Evolutionary conservation across 2,888 invertebrate species (phyloP).

Genomic region (Pterobdella sp.): DNA sequence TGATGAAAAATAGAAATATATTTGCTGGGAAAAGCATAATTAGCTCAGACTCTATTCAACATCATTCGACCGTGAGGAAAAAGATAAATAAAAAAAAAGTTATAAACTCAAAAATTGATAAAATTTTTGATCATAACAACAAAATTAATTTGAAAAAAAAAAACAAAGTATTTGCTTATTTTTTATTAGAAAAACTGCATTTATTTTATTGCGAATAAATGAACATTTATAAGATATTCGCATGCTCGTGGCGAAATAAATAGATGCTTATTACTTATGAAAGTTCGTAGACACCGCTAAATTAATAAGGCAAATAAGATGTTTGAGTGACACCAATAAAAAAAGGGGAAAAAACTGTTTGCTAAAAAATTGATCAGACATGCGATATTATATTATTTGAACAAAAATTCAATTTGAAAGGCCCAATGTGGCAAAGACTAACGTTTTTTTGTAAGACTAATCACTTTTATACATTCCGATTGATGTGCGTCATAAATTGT

Average conservation of each 20-base stretch:
- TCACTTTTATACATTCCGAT: no score
- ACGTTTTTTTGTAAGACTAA: no score
- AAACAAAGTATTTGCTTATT: neutral
- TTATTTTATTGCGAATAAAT: no score
- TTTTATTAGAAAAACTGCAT: neutral
- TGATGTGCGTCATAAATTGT: no score
- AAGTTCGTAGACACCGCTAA: neutral
- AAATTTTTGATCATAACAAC: neutral
- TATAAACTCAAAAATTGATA: neutral
- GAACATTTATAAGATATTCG: no score
- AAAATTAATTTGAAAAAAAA: neutral
- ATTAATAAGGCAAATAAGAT: neutral
- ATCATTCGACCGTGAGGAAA: neutral
- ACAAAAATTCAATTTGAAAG: no score
- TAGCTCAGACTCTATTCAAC: neutral
- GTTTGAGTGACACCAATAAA: neutral
- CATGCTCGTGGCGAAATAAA: neutral
- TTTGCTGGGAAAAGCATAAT: no score
- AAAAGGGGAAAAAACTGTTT: neutral
- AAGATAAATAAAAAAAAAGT: neutral
- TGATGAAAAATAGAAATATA: no score
- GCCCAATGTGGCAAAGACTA: no score
- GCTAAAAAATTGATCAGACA: neutral
- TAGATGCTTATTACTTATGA: neutral
- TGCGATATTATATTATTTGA: no score